Evolutionary conservation across 1,140 invertebrate species (phyloP), one percentile per base, ranked within the genome.

Genomic region (Panulirus ornatus): DNA sequence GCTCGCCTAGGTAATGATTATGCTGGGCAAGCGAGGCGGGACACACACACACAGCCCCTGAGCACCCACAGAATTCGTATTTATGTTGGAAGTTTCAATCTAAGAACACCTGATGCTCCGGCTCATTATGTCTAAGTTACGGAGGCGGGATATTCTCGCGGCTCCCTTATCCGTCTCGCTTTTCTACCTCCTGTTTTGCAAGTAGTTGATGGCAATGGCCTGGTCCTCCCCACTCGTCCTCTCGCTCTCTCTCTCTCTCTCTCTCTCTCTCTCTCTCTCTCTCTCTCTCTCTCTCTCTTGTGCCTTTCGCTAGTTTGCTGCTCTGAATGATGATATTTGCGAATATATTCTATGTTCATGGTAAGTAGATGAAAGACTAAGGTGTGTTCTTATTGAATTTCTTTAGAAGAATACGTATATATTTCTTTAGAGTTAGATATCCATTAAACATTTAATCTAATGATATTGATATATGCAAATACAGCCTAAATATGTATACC

Each of bases 21-120:
- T 47, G 42, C 42, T 36, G 9, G 14, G 51, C 30, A 44, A 66
- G 58, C 9, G 83, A 84, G 36, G 44, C 66, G 66, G 6, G 16
- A 36, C 27, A 38, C 54, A 54, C 54, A 19, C 79, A 34, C 44
- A 38, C 44, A 19, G 27, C 19, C 63, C 9, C 30, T 30, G 30
- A 27, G 36, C 2, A 27, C 58, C 44, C 58, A n/a, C 36, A 71
- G 83, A 84, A 84, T 84, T 84, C 36, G 83, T 84, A 84, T 84
- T 84, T 84, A 84, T 70, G 83, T 70, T 9, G 63, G 83, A 84
- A 84, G 83, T 84, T 84, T 84, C 83, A 84, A 84, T 84, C 63
- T 84, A 84, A 84, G 63, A 73, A 84, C 83, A 84, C 83, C 83
- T 84, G 83, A 84, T 84, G 44, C 83, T n/a, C 83, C 70, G 9